A percentile compares a stretch with the other conserved stretches of the same genome.
Conservation (phyloP, 2,113 vertebrate genomes). For the Nanger granti region DNA sequence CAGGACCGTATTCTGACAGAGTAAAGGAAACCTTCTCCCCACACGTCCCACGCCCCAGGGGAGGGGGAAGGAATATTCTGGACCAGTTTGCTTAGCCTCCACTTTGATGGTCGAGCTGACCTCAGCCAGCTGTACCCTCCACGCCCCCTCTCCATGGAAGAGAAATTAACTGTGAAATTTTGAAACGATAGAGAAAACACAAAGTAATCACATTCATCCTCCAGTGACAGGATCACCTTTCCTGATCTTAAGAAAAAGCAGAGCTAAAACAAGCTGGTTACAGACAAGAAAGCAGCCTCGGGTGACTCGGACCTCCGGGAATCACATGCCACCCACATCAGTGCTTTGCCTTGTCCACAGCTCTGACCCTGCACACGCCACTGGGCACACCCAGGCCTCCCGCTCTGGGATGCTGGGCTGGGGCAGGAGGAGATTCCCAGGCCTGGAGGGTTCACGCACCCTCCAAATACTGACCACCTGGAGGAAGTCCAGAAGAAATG, state of each 20-base stretch:
- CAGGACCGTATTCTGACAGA: accelerated
- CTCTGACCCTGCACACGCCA: accelerated
- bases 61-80: no score
- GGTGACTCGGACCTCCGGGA: accelerated
- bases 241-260: not conserved
- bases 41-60: no score
- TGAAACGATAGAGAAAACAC: not conserved
- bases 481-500: not conserved
- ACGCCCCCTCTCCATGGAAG: accelerated
- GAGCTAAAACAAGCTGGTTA: not conserved
- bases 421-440: not conserved
- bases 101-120: not conserved
- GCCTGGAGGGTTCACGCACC: no score
- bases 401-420: not conserved
- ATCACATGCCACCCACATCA: accelerated
- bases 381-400: not conserved
- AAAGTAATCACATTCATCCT: not conserved
- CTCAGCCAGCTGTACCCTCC: not conserved
- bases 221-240: not conserved
- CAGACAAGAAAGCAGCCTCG: accelerated
- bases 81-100: not conserved
- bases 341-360: accelerated
- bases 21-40: not conserved
- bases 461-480: no score
- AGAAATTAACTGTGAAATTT: not conserved